Conservation (phyloP, 2,888 invertebrate species). For the Linyphia triangularis region DNA sequence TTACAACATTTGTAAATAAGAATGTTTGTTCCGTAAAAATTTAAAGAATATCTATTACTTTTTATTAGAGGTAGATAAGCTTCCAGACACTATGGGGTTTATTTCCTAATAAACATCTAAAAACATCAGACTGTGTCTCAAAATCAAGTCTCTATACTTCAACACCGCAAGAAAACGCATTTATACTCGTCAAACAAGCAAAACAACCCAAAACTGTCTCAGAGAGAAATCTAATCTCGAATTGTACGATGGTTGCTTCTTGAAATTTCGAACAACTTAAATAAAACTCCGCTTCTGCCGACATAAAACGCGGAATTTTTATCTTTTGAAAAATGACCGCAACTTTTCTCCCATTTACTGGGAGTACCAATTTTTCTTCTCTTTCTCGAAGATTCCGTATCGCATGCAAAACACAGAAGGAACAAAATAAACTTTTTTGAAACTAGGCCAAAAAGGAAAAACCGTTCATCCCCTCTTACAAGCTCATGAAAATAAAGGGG, state of each 20-base stretch:
- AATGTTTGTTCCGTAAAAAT: too few relatives aligned
- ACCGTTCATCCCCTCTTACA: neutral
- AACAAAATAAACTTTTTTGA: slow-evolving; percentile 37
- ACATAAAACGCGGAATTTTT: slow-evolving; percentile 28
- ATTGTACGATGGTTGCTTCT: slow-evolving; percentile 14
- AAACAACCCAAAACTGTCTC: neutral
- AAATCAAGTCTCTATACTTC: neutral
- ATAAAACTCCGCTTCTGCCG: slow-evolving; percentile 32
- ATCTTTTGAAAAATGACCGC: slow-evolving; percentile 65
- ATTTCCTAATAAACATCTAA: neutral
- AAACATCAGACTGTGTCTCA: neutral
- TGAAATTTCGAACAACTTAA: slow-evolving; percentile 46
- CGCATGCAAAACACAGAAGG: slow-evolving; percentile 34
- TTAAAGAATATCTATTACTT: too few relatives aligned
- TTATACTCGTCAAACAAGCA: neutral
- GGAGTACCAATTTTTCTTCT: slow-evolving; percentile 24
- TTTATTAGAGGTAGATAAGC: neutral
- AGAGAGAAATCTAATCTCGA: slow-evolving; percentile 23
- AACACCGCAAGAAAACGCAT: neutral
- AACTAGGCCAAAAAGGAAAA: neutral
- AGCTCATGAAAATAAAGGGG: neutral
- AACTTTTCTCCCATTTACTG: slow-evolving; percentile 49
- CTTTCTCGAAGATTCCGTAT: slow-evolving; percentile 16
- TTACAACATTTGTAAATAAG: too few relatives aligned
- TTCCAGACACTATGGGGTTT: neutral